A percentile compares a stretch with the other conserved stretches of the same genome.
Evolutionary conservation across 1,140 invertebrate genomes (phyloP).

Genomic region (Mizuhopecten yessoensis): DNA sequence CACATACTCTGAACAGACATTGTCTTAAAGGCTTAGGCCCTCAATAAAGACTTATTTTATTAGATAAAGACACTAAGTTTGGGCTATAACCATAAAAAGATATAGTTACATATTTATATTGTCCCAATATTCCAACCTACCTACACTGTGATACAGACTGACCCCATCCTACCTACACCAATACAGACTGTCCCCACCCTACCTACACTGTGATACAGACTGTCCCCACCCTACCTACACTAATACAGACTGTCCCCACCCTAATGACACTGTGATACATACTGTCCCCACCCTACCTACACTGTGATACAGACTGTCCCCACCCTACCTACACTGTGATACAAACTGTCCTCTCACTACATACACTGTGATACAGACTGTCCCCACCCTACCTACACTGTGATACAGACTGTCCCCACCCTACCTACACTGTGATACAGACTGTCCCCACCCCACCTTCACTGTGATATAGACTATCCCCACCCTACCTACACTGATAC

Average conservation of each 20-base stretch:
- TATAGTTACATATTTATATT: background rate
- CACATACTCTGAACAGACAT: no score
- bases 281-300: slow-evolving; percentile 12
- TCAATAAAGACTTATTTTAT: no score
- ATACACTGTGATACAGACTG: background rate
- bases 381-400: background rate
- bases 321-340: background rate
- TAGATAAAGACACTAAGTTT: background rate
- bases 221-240: background rate
- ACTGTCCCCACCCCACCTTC: background rate
- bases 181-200: background rate
- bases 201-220: background rate
- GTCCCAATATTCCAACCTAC: background rate
- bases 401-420: background rate
- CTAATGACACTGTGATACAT: background rate
- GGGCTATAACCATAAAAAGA: background rate
- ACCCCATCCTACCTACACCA: background rate
- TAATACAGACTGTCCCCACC: background rate
- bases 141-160: background rate
- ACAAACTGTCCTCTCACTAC: background rate
- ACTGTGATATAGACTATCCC: background rate
- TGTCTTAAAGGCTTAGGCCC: no score
- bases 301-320: background rate
- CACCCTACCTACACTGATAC: background rate
- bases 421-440: background rate